A percentile compares a stretch with the other conserved stretches of the same genome.
Evolutionary conservation across 2,113 vertebrate genomes (phyloP).

Genomic region (Esox niger): DNA sequence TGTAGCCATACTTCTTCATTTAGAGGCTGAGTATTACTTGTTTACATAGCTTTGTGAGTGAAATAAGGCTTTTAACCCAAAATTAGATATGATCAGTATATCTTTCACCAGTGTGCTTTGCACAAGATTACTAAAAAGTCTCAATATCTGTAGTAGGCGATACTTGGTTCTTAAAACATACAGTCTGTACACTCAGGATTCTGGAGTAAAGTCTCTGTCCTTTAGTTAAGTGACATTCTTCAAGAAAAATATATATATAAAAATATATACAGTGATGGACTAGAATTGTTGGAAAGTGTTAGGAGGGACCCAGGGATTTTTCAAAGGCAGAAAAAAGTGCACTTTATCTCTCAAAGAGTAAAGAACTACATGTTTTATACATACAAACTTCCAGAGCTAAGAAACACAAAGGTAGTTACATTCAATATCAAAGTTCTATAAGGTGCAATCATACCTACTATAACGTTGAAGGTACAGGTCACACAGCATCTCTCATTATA

Average conservation of each 20-base stretch:
- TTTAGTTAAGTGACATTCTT: constrained; percentile 9
- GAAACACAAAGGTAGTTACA: constrained; percentile 68
- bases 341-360: constrained; percentile 73
- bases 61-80: no score
- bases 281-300: constrained; percentile 43
- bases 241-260: constrained; percentile 32
- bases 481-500: constrained; percentile 40
- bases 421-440: constrained; percentile 76
- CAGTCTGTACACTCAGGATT: neutral
- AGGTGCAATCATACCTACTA: constrained; percentile 80
- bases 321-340: constrained; percentile 74
- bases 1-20: neutral
- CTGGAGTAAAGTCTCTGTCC: neutral
- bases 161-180: constrained; percentile 10
- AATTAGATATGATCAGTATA: neutral
- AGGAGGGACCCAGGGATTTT: constrained; percentile 27
- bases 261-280: constrained; percentile 50
- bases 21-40: neutral
- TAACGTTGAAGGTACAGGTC: constrained; percentile 52
- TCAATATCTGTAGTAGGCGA: neutral
- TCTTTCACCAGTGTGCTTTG: neutral
- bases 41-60: no score
- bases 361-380: constrained; percentile 52
- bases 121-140: constrained; percentile 26
- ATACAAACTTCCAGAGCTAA: constrained; percentile 68